Evolutionary conservation across 2,113 vertebrate species (phyloP), one percentile per base, ranked within the genome.

Genomic region (Oncorhynchus keta): DNA sequence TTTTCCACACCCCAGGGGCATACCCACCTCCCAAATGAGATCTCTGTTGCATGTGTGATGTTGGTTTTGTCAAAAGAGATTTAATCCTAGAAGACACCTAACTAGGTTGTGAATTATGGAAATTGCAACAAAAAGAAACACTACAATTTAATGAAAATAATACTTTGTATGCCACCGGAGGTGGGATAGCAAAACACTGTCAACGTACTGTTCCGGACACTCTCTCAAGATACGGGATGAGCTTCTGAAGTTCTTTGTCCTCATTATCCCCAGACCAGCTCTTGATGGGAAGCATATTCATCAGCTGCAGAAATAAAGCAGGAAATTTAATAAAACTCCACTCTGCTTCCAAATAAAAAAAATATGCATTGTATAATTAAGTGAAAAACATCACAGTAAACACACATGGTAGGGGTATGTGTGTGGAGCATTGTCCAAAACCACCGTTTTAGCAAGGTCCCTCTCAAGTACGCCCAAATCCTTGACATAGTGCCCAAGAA

Each of bases 401-500:
- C 88, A 76, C 85, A 95, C 95, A 30, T 95, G 93, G 70, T 92
- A 89, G 0, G 95, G 93, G 82, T 95, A 93, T 0, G 93, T 94
- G 81, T 95, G 92, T 4, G 92, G 90, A 0, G 85, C 78, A 14
- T 95, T 92, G 85, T 95, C 94, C 90, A 96, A 79, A 49, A 95
- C 91, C 68, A 96, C 94, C 0, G 81, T 94, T 86, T 94, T 95
- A 48, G 91, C 76, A 68, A 94, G 84, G 74, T 95, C 95, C 76
- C 95, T 88, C 78, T 92, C 89, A 45, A 96, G 91, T 51, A 82
- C 0, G 26, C 57, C 45, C 62, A 96, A 89, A 70, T 96, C 95
- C 85, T 95, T 96, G 80, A 95, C 89, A 83, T 95, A 96, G 90
- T 93, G 94, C 24, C 95, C 95, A 0, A 70, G 81, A 45, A 95